These are phyloP conservation scores for Lepetodrilus schrolli DNA, from an alignment of 2,888 invertebrate genomes.

Conservation along the genomic window DNA sequence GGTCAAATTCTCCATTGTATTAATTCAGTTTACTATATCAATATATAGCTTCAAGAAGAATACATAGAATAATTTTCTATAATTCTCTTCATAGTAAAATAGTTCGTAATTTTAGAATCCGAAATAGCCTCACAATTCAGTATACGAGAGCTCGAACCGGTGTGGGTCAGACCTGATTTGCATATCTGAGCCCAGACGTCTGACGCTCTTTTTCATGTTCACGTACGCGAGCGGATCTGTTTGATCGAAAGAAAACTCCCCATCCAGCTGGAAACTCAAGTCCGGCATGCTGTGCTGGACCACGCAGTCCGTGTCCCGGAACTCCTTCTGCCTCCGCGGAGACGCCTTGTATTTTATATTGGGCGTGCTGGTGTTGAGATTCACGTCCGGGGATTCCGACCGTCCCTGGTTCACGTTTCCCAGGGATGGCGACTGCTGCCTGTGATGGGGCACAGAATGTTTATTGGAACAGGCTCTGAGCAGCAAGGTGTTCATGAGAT, in stretches of 20 bases:
- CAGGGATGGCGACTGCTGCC: constrained; percentile 28
- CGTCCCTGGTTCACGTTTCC: constrained; percentile 16
- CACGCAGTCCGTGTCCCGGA: neutral
- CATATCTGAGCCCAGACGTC: constrained; percentile 10
- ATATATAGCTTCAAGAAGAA: too few species aligned
- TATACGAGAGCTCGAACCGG: constrained; percentile 20
- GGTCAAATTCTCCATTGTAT: too few species aligned
- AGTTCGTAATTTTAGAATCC: too few species aligned
- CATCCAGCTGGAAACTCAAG: neutral
- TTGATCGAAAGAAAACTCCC: neutral
- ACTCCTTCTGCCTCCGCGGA: neutral
- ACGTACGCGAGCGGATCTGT: neutral
- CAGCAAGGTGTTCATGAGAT: constrained; percentile 47
- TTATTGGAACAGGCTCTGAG: neutral
- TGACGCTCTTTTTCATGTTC: neutral
- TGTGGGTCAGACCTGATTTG: constrained; percentile 16
- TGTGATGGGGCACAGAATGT: constrained; percentile 5
- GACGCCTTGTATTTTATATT: constrained; percentile 38
- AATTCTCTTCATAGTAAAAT: too few species aligned
- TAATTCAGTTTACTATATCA: too few species aligned
- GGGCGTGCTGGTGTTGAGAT: constrained; percentile 40
- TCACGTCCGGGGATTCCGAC: neutral
- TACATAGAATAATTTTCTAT: too few species aligned
- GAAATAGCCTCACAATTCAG: constrained; percentile 14
- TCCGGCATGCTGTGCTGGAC: constrained; percentile 18